Conservation (phyloP, 2,797 vertebrate species). For the Dallia pectoralis region DNA sequence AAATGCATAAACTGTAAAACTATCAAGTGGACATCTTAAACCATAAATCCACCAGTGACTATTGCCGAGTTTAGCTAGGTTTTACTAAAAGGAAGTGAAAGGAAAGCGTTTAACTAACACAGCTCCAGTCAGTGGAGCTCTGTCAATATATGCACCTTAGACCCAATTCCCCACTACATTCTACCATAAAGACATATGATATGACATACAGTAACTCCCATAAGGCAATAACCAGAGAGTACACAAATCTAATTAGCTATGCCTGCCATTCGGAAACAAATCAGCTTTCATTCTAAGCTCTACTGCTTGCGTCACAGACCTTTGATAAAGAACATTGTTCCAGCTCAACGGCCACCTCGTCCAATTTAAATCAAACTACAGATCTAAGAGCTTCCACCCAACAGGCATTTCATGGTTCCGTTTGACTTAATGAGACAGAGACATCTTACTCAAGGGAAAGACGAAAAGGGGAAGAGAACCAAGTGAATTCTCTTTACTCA, state of each 20-base stretch:
- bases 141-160: not conserved
- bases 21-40: too few relatives aligned
- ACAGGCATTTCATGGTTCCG: not conserved
- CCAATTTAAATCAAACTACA: not conserved
- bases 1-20: too few relatives aligned
- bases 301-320: not conserved
- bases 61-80: not conserved
- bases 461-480: not conserved
- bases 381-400: not conserved
- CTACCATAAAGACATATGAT: not conserved
- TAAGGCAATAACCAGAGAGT: not conserved
- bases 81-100: not conserved
- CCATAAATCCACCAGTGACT: not conserved
- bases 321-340: slow-evolving; percentile 1
- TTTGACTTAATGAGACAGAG: not conserved
- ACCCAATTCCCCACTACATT: not conserved
- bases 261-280: not conserved
- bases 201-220: not conserved
- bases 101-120: not conserved
- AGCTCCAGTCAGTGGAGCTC: not conserved
- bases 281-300: not conserved
- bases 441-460: not conserved
- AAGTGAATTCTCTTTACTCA: not conserved
- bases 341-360: not conserved
- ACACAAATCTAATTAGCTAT: not conserved